Evolutionary conservation across 2,113 vertebrate genomes (phyloP), one percentile per base, ranked within the genome.

Genomic region (Cheirogaleus medius): DNA sequence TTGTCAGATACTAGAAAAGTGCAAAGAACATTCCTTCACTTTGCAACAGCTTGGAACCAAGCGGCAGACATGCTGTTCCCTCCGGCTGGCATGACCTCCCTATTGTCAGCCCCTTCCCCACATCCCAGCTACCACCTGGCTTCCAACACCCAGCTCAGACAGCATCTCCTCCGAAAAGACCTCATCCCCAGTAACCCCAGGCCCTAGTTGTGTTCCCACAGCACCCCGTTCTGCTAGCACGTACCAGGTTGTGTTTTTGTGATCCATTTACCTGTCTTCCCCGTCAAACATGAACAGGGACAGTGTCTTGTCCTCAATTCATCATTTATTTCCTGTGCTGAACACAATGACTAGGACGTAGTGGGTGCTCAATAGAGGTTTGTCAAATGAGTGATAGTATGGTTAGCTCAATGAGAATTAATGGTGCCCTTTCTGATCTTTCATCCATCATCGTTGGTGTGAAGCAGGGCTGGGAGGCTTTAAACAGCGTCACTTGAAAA

Each of bases 351-450:
- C 86, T 64, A 52, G 93, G 44, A 84, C 0, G 3, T 93, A 90
- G 95, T 95, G 95, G 91, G 56, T 93, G 93, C 96, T 98, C 96
- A 87, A 54, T 97, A 96, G 96, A 94, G 93, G 96, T 97, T 97
- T 96, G 95, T 96, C 89, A 80, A 60, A 63, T 97, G 97, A 97
- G 83, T 87, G 97, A 95, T 96, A 34, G 80, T 73, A 1, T 83
- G 96, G 96, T 89, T 90, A 94, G 78, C 64, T 42, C 0, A 0
- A 77, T 92, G 93, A 96, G 91, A 56, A 97, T 97, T 93, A 94
- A 98, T 97, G 96, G 44, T 8, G 60, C n/a, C 94, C 95, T 91
- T 96, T 96, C 56, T 64, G 82, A 91, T 91, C 83, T 63, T 58
- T 66, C 97, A 95, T 97, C 89, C 89, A 52, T 98, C 98, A 97